A percentile compares a stretch with the other conserved stretches of the same genome.
These are phyloP conservation scores for Drosophila tristis DNA, from an alignment of 1,140 invertebrate genomes.

Conservation along the genomic window DNA sequence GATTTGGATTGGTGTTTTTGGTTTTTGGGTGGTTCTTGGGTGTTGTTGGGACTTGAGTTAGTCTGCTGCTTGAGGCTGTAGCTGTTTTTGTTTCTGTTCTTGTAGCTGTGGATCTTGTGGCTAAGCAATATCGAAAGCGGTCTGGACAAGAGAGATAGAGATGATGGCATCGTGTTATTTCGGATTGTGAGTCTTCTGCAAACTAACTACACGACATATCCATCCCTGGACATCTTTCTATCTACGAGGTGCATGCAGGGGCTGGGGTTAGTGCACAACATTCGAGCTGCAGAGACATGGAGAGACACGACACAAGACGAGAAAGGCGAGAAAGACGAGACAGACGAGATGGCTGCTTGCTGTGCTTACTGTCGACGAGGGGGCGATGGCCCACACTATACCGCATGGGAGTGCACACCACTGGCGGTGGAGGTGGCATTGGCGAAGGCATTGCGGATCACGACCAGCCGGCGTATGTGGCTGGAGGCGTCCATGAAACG, in stretches of 20 bases:
- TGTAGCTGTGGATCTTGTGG: constrained; percentile 34
- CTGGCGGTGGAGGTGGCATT: constrained; percentile 49
- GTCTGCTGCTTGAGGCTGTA: constrained; percentile 28
- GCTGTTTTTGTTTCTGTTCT: constrained; percentile 36
- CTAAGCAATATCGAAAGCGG: constrained; percentile 72
- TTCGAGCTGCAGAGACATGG: constrained; percentile 10
- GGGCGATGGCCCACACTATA: constrained; percentile 6
- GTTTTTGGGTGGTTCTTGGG: constrained; percentile 19
- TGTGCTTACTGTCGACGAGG: constrained; percentile 25
- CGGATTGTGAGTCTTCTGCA: no score
- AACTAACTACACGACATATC: no score
- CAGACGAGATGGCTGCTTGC: background rate
- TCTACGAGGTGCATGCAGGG: no score
- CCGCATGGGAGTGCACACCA: constrained; percentile 66
- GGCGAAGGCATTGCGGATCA: constrained; percentile 76
- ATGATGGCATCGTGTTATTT: background rate
- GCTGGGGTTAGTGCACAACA: constrained; percentile 31
- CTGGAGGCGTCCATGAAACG: constrained; percentile 76
- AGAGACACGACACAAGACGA: no score
- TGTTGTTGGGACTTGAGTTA: constrained; percentile 42
- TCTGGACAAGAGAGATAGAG: constrained; percentile 65
- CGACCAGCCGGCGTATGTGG: constrained; percentile 74
- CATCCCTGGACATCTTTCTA: no score
- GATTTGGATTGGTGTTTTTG: constrained; percentile 27
- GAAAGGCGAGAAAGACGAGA: no score